Percentiles rank a stretch among this genome's conserved stretches.
phyloP scores from a whole-genome alignment of 1,140 invertebrate genomes.

The Aphidius gifuensis region DNA sequence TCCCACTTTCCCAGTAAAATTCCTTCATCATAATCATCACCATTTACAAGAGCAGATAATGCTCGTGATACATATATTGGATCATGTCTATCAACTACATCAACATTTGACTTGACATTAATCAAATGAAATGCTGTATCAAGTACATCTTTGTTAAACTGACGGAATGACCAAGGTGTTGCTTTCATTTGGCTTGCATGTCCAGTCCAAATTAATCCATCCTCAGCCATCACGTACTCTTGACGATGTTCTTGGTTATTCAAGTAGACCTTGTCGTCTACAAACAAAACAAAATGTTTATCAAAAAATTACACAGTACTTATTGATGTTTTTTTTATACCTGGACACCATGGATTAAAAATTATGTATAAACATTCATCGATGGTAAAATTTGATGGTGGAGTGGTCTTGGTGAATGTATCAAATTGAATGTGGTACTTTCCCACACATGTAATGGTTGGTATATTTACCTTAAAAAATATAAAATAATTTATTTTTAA shows the following conservation, averaged over 20 bases:
- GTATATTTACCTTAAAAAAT: constrained; percentile 66
- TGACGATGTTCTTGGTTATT: constrained; percentile 68
- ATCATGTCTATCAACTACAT: constrained; percentile 62
- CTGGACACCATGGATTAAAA: constrained; percentile 82
- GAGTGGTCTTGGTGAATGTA: constrained; percentile 64
- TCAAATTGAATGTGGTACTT: constrained; percentile 71
- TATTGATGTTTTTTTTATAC: constrained; percentile 34
- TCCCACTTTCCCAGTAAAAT: constrained; percentile 82
- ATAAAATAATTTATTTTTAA: not conserved
- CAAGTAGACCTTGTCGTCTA: constrained; percentile 62
- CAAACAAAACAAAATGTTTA: not conserved
- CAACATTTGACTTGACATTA: constrained; percentile 68
- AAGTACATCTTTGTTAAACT: constrained; percentile 80
- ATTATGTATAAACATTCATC: constrained; percentile 47
- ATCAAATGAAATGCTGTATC: constrained; percentile 82
- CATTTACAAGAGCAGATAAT: constrained; percentile 78
- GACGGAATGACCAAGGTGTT: constrained; percentile 87
- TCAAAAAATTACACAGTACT: too few relatives aligned
- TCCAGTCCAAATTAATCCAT: constrained; percentile 87
- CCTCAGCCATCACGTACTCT: constrained; percentile 84
- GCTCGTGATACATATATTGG: constrained; percentile 74
- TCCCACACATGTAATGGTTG: constrained; percentile 73
- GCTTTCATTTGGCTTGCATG: constrained; percentile 70
- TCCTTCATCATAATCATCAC: constrained; percentile 81
- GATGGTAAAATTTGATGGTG: constrained; percentile 47